Evolutionary conservation across 1,140 invertebrate genomes (phyloP).

Genomic region (Microvelia longipes): DNA sequence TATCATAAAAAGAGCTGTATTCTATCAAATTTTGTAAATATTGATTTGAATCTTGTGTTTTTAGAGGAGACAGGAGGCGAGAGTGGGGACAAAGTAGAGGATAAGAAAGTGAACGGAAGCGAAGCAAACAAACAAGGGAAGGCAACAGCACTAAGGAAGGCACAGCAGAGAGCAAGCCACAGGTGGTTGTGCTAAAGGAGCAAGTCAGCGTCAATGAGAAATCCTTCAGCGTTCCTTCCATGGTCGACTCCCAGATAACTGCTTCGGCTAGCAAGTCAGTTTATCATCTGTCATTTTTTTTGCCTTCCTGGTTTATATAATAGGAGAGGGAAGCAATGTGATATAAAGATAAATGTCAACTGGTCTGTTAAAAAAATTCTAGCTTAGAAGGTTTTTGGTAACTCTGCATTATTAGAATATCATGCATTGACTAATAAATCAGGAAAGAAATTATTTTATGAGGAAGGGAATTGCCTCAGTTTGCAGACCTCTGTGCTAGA

Average conservation of each 20-base stretch:
- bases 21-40: too few relatives aligned
- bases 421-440: too few relatives aligned
- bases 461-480: too few relatives aligned
- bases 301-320: not conserved
- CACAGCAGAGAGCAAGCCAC: slow-evolving; percentile 46
- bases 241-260: slow-evolving; percentile 47
- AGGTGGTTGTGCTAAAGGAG: slow-evolving; percentile 67
- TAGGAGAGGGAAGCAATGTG: too few relatives aligned
- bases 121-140: slow-evolving; percentile 22
- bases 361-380: too few relatives aligned
- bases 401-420: too few relatives aligned
- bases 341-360: too few relatives aligned
- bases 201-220: slow-evolving; percentile 45
- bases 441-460: too few relatives aligned
- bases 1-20: too few relatives aligned
- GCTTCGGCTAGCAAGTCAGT: slow-evolving; percentile 52
- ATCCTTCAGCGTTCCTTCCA: slow-evolving; percentile 41
- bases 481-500: too few relatives aligned
- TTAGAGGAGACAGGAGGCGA: not conserved
- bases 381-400: too few relatives aligned
- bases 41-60: too few relatives aligned
- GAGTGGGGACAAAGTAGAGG: slow-evolving; percentile 28
- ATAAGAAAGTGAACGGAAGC: slow-evolving; percentile 23
- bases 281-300: not conserved
- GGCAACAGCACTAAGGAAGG: slow-evolving; percentile 24